Evolutionary conservation across 2,113 vertebrate species (phyloP).

Genomic region (Marmota monax): DNA sequence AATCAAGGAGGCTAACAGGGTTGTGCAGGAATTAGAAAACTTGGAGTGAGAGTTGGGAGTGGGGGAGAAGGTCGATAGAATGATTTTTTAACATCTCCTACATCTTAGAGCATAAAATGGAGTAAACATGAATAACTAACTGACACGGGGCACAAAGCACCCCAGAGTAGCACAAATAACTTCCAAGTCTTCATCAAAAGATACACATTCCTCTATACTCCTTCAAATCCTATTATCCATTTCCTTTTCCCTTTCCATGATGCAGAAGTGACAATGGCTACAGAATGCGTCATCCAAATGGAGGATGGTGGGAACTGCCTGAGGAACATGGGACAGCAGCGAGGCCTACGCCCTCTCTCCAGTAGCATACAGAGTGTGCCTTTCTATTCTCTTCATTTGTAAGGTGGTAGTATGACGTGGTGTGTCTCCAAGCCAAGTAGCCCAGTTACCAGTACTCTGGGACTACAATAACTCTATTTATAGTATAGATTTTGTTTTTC

Average conservation of each 20-base stretch:
- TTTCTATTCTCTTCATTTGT: not conserved
- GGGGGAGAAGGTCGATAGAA: not conserved
- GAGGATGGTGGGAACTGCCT: not conserved
- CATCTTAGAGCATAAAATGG: slow-evolving; percentile 35
- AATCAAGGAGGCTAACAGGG: slow-evolving; percentile 66
- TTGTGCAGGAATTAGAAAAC: not conserved
- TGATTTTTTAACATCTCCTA: slow-evolving; percentile 50
- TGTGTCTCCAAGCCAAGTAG: not conserved
- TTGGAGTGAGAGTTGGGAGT: not conserved
- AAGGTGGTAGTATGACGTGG: not conserved
- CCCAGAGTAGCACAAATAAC: slow-evolving; percentile 17
- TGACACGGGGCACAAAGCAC: not conserved
- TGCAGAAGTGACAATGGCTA: not conserved
- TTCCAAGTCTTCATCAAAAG: slow-evolving; percentile 49
- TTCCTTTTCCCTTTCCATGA: slow-evolving; percentile 34
- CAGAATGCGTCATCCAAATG: not conserved
- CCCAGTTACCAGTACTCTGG: not conserved
- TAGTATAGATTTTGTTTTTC: not conserved
- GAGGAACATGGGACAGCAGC: not conserved
- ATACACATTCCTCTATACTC: not conserved
- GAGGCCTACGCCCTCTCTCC: not conserved
- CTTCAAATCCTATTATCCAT: not conserved
- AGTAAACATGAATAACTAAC: slow-evolving; percentile 41
- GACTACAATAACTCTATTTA: not conserved
- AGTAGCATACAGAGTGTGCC: fast-evolving